These are phyloP conservation scores for Lophius piscatorius DNA, from an alignment of 2,113 vertebrate genomes.

Conservation along the genomic window DNA sequence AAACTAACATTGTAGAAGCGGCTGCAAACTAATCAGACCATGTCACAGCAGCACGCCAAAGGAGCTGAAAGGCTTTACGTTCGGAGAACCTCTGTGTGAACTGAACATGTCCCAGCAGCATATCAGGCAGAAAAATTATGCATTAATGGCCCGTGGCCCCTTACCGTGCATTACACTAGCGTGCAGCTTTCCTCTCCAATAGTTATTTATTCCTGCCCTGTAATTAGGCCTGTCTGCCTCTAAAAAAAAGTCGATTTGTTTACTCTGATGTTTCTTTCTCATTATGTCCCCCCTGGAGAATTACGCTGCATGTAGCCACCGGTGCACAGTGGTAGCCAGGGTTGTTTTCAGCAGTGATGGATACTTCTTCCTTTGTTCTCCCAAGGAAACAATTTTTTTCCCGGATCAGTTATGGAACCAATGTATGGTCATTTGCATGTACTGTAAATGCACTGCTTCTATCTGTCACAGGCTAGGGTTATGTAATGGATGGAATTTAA, in stretches of 20 bases:
- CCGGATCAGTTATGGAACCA: slow-evolving; percentile 27
- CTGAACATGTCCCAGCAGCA: slow-evolving; percentile 39
- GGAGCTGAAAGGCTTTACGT: slow-evolving; percentile 28
- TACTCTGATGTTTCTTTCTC: slow-evolving; percentile 70
- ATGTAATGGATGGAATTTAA: slow-evolving; percentile 1
- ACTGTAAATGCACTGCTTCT: slow-evolving; percentile 5
- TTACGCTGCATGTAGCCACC: slow-evolving; percentile 63
- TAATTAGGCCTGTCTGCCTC: slow-evolving; percentile 71
- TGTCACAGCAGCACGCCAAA: slow-evolving; percentile 16
- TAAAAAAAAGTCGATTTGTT: slow-evolving; percentile 75
- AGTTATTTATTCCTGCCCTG: slow-evolving; percentile 72
- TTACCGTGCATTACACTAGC: slow-evolving; percentile 66
- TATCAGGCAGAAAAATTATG: slow-evolving; percentile 60
- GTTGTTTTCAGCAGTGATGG: slow-evolving; percentile 59
- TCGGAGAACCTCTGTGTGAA: slow-evolving; percentile 37
- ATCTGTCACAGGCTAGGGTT: slow-evolving; percentile 2
- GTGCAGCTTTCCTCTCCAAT: slow-evolving; percentile 59
- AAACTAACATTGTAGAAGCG: neutral
- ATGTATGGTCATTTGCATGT: slow-evolving; percentile 34
- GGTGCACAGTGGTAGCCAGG: slow-evolving; percentile 29
- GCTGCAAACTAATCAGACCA: neutral
- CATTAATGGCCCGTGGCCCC: slow-evolving; percentile 60
- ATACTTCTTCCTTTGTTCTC: slow-evolving; percentile 59
- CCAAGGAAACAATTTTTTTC: slow-evolving; percentile 29
- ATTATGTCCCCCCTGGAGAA: slow-evolving; percentile 69